Percentiles rank a stretch among this genome's conserved stretches.
Evolutionary conservation across 2,113 vertebrate genomes (phyloP).

Genomic region (Junco hyemalis): DNA sequence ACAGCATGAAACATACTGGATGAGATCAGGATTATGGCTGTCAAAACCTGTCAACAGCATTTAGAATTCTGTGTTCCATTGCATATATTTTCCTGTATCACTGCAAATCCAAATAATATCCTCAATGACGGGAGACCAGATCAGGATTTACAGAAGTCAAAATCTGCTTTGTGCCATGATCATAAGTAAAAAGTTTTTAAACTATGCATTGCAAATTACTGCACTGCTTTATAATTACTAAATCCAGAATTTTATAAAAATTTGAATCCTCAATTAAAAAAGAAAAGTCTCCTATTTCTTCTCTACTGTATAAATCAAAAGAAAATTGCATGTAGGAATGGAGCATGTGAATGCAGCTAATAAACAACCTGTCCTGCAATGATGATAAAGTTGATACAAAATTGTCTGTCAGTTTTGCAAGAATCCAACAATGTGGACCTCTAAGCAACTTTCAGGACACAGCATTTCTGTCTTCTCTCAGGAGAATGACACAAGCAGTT

Average conservation of each 20-base stretch:
- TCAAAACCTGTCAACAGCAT: constrained; percentile 2
- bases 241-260: not conserved
- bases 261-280: not conserved
- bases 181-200: not conserved
- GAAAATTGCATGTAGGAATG: not conserved
- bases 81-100: not conserved
- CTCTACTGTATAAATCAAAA: not conserved
- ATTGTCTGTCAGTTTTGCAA: not conserved
- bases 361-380: not conserved
- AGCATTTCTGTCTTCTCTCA: not conserved
- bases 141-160: not conserved
- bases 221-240: not conserved
- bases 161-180: not conserved
- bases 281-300: not conserved
- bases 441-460: not conserved
- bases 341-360: not conserved
- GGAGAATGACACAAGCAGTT: not conserved
- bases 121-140: not conserved
- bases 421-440: not conserved
- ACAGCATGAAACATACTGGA: not conserved
- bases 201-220: not conserved
- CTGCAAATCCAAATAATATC: not conserved
- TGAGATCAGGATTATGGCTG: not conserved
- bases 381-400: not conserved
- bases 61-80: not conserved